Evolutionary conservation across 2,888 invertebrate genomes (phyloP).

Genomic region (Archaeoteleia sp.): DNA sequence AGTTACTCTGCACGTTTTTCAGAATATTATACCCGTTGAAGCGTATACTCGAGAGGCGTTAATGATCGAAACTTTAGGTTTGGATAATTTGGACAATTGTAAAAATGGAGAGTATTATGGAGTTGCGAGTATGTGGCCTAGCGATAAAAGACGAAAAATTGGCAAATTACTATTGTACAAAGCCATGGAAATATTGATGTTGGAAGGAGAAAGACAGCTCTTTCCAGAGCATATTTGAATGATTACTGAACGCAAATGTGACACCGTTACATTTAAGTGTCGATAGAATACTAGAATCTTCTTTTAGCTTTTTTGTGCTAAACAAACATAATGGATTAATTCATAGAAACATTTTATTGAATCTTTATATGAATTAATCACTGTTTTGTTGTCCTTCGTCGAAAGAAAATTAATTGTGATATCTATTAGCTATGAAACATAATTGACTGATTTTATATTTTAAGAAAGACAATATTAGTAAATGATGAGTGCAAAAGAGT

Average conservation of each 20-base stretch:
- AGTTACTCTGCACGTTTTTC: constrained; percentile 94
- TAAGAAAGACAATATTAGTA: background rate
- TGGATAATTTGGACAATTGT: constrained; percentile 85
- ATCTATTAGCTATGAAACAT: no score
- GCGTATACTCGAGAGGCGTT: constrained; percentile 95
- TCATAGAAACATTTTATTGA: no score
- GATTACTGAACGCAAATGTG: background rate
- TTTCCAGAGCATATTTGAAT: constrained; percentile 77
- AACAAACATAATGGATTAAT: no score
- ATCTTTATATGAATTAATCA: no score
- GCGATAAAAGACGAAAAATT: constrained; percentile 81
- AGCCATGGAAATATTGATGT: constrained; percentile 88
- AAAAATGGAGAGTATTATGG: constrained; percentile 91
- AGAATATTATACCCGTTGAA: constrained; percentile 92
- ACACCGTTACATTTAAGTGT: background rate
- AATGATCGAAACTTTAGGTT: constrained; percentile 92
- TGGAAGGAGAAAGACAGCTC: constrained; percentile 92
- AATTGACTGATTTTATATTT: background rate
- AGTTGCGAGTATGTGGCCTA: constrained; percentile 83
- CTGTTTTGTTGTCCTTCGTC: no score
- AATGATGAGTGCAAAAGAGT: no score
- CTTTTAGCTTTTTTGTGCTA: no score
- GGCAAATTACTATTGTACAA: constrained; percentile 88
- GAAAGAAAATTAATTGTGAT: no score
- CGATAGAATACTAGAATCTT: no score